These are phyloP conservation scores for Leucophenga montana DNA, from an alignment of 2,888 invertebrate species.

Conservation along the genomic window DNA sequence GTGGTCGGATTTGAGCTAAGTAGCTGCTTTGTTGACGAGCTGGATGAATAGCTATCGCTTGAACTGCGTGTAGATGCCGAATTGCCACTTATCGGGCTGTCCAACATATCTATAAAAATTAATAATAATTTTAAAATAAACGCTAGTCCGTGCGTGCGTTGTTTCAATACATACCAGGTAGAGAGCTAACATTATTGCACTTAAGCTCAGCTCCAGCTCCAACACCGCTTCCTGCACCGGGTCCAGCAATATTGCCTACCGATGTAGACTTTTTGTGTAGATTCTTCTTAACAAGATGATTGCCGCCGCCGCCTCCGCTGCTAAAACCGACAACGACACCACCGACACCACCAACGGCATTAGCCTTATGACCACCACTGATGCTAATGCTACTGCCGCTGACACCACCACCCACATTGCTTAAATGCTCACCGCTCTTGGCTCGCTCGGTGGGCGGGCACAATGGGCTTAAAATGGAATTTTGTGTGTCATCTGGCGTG, in stretches of 20 bases:
- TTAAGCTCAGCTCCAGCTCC: constrained; percentile 73
- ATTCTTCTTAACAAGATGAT: constrained; percentile 61
- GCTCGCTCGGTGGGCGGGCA: constrained; percentile 69
- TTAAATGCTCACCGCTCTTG: constrained; percentile 55
- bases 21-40: constrained; percentile 84
- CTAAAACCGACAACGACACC: constrained; percentile 37
- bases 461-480: constrained; percentile 79
- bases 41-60: constrained; percentile 87
- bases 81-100: constrained; percentile 79
- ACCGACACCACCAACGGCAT: constrained; percentile 21
- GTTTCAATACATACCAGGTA: constrained; percentile 75
- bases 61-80: constrained; percentile 78
- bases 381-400: constrained; percentile 27
- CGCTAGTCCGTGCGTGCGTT: no score
- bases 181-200: constrained; percentile 76
- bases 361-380: constrained; percentile 30
- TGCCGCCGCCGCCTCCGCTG: constrained; percentile 53
- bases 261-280: constrained; percentile 71
- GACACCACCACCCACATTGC: constrained; percentile 34
- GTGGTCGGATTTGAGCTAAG: constrained; percentile 75
- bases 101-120: constrained; percentile 71
- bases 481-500: constrained; percentile 84
- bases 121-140: not conserved
- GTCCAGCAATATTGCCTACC: constrained; percentile 69
- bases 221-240: constrained; percentile 55